Base-by-base conservation (phyloP, 2,113 vertebrate species). In the Antechinus stuartii region DNA sequence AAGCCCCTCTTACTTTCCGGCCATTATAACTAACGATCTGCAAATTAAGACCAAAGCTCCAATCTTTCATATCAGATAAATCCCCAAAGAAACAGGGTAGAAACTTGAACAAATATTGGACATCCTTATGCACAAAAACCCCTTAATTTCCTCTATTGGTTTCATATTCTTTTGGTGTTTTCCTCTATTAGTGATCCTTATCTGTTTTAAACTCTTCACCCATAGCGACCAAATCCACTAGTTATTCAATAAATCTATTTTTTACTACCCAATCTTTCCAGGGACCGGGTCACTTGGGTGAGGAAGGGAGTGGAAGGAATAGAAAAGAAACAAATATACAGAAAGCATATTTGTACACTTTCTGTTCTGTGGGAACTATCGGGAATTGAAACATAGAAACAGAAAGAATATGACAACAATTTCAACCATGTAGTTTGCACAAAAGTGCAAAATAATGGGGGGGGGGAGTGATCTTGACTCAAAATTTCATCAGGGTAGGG, bases 41-140 rank as follows among this genome's bases (percentile, higher is more conserved):
- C 68, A 84, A 84, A 84, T 84, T 84, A 84, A 84, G n/a, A 84
- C 68, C 68, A 84, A 84, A 84, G 68, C n/a, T 19, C 68, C n/a
- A 84, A 84, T 19, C n/a, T 84, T 7, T n/a, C 16, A 84, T 16
- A 42, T 84, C 68, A 84, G 19, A 42, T 42, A 84, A 42, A 84
- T 42, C 68, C 68, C 42, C n/a, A 84, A 42, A 84, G n/a, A 84
- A 84, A 84, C 35, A 3, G 35, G n/a, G 68, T 84, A 42, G 68
- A n/a, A 84, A 84, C 16, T 76, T 76, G 68, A 84, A 84, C 19
- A 84, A 42, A 84, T 84, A 84, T 84, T 42, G n/a, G 19, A 84
- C 68, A 42, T 42, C 68, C 16, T 42, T 42, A 84, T 42, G n/a
- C 68, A 84, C 19, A 84, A 35, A 84, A 84, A 84, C 68, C 19